Evolutionary conservation across 2,113 vertebrate genomes (phyloP).

Genomic region (Rattus norvegicus): DNA sequence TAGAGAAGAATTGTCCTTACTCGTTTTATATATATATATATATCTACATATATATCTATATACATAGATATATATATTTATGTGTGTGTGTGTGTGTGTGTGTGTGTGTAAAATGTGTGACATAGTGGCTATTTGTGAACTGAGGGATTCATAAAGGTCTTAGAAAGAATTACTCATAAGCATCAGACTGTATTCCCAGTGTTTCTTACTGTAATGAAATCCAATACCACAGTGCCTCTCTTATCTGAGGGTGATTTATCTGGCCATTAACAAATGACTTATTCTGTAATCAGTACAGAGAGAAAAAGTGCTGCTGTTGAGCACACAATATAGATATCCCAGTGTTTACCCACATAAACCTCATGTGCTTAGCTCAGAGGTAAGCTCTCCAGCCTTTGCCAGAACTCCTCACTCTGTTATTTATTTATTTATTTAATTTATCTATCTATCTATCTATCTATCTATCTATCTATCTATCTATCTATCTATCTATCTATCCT

Average conservation of each 20-base stretch:
- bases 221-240: background rate
- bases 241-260: slow-evolving; percentile 62
- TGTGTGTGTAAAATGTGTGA: background rate
- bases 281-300: slow-evolving; percentile 61
- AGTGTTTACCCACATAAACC: background rate
- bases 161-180: slow-evolving; percentile 55
- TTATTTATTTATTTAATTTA: background rate
- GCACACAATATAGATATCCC: background rate
- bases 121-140: slow-evolving; percentile 55
- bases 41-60: background rate
- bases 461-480: too few relatives aligned
- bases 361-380: background rate
- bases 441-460: too few relatives aligned
- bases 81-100: background rate
- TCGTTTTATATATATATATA: background rate
- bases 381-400: background rate
- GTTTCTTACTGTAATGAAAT: slow-evolving; percentile 59
- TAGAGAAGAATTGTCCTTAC: slow-evolving; percentile 4
- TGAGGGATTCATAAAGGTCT: slow-evolving; percentile 33
- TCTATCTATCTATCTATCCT: background rate
- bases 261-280: slow-evolving; percentile 70
- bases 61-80: background rate
- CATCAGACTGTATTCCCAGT: background rate
- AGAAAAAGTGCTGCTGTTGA: slow-evolving; percentile 9
- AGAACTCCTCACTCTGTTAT: background rate